A percentile compares a stretch with the other conserved stretches of the same genome.
Evolutionary conservation across 2,888 invertebrate genomes (phyloP).

Genomic region (Caenorhabditis drosophilae): DNA sequence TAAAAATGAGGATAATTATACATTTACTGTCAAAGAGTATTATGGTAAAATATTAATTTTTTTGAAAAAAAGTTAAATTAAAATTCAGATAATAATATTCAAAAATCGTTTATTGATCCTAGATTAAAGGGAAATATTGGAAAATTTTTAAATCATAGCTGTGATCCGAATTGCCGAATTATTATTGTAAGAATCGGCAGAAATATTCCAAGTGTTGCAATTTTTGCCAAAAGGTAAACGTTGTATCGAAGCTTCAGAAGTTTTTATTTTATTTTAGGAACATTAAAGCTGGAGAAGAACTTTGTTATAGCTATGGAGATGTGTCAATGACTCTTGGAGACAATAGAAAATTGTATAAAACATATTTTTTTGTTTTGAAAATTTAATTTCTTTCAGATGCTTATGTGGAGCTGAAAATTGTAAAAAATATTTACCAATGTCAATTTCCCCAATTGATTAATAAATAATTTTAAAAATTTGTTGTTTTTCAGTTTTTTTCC

Average conservation of each 20-base stretch:
- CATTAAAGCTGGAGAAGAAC: conserved; percentile 51
- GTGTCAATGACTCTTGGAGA: conserved; percentile 3
- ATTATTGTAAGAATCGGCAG: conserved; percentile 50
- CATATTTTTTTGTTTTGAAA: conserved; percentile 1
- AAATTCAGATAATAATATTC: background rate
- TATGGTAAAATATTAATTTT: conserved; percentile 14
- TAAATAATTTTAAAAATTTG: background rate
- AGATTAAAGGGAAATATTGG: conserved; percentile 54
- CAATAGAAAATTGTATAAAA: conserved; percentile 9
- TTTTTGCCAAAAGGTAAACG: conserved; percentile 48
- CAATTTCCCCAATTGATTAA: conserved; percentile 28
- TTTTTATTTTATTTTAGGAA: conserved; percentile 16
- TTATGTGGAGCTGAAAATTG: conserved; percentile 33
- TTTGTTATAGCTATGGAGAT: conserved; percentile 58
- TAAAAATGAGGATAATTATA: conserved; percentile 48
- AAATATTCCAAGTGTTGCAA: conserved; percentile 46
- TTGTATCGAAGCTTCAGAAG: background rate
- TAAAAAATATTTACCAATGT: conserved; percentile 39
- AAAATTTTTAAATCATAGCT: conserved; percentile 64
- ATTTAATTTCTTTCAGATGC: conserved; percentile 24
- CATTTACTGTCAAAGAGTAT: conserved; percentile 56
- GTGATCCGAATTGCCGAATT: conserved; percentile 57
- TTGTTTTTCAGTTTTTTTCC: conserved; percentile 3
- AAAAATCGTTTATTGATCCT: conserved; percentile 50
- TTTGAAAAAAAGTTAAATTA: background rate